Evolutionary conservation across 2,113 vertebrate species (phyloP).

Genomic region (Nothocercus julius): DNA sequence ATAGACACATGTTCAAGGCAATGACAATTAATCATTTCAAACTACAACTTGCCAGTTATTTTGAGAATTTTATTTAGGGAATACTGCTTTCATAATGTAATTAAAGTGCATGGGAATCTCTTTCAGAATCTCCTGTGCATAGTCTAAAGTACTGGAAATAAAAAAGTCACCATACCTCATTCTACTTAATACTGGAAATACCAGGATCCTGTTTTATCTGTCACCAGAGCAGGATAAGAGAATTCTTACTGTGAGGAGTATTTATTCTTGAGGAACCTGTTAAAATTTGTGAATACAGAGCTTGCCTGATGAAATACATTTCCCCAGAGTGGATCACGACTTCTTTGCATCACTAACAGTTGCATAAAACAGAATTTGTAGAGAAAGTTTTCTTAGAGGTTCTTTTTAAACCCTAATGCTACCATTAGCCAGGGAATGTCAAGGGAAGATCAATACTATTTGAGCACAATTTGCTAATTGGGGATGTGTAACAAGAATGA

Average conservation of each 20-base stretch:
- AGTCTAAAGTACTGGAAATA: slow-evolving; percentile 55
- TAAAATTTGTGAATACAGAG: background rate
- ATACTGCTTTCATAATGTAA: background rate
- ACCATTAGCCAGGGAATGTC: background rate
- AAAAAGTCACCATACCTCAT: background rate
- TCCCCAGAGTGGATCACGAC: slow-evolving; percentile 61
- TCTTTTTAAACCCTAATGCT: background rate
- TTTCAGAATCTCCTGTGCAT: slow-evolving; percentile 2
- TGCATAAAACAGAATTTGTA: slow-evolving; percentile 24
- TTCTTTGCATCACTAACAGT: slow-evolving; percentile 55
- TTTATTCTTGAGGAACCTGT: slow-evolving; percentile 66
- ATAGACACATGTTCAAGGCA: background rate
- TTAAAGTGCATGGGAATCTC: slow-evolving; percentile 49
- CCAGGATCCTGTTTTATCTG: slow-evolving; percentile 16
- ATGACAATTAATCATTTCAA: background rate
- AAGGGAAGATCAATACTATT: background rate
- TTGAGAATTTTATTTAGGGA: slow-evolving; percentile 13
- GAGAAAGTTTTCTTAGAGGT: background rate
- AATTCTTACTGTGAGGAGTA: slow-evolving; percentile 15
- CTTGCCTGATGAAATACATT: background rate
- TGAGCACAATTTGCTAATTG: background rate
- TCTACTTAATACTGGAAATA: slow-evolving; percentile 52
- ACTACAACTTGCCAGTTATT: background rate
- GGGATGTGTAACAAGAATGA: background rate
- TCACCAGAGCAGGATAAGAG: slow-evolving; percentile 55